A percentile compares a stretch with the other conserved stretches of the same genome.
phyloP scores from a whole-genome alignment of 1,140 invertebrate species.

The Caenorhabditis inopinata region DNA sequence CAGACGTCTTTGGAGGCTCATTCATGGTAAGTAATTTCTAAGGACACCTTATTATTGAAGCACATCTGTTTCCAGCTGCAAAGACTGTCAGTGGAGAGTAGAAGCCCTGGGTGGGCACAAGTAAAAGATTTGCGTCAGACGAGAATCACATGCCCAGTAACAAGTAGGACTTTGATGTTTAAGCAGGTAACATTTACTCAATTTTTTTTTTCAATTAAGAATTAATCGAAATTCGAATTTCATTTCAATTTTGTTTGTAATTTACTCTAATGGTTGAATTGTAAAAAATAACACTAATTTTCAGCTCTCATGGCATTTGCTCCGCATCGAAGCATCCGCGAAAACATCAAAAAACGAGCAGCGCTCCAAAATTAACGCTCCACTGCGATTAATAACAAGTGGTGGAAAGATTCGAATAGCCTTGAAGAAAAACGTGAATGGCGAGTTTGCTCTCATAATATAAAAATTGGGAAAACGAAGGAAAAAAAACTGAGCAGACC shows the following conservation, averaged over 20 bases:
- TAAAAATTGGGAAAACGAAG: too few relatives aligned
- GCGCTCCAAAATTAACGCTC: slow-evolving; percentile 76
- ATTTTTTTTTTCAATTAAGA: too few relatives aligned
- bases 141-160: slow-evolving; percentile 82
- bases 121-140: slow-evolving; percentile 79
- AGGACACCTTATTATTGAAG: neutral
- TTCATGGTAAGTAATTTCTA: slow-evolving; percentile 75
- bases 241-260: too few relatives aligned
- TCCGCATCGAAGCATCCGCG: slow-evolving; percentile 60
- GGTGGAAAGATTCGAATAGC: slow-evolving; percentile 90
- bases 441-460: too few relatives aligned
- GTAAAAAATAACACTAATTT: neutral
- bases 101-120: slow-evolving; percentile 82
- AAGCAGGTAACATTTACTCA: slow-evolving; percentile 76
- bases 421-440: slow-evolving; percentile 87
- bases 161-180: slow-evolving; percentile 88
- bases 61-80: slow-evolving; percentile 74
- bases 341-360: slow-evolving; percentile 70
- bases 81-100: slow-evolving; percentile 85
- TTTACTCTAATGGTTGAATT: too few relatives aligned
- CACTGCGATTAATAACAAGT: slow-evolving; percentile 87
- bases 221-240: too few relatives aligned
- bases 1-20: slow-evolving; percentile 87
- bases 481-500: neutral
- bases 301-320: slow-evolving; percentile 80